Conservation (phyloP, 2,888 invertebrate species). For the Pterostichus madidus region DNA sequence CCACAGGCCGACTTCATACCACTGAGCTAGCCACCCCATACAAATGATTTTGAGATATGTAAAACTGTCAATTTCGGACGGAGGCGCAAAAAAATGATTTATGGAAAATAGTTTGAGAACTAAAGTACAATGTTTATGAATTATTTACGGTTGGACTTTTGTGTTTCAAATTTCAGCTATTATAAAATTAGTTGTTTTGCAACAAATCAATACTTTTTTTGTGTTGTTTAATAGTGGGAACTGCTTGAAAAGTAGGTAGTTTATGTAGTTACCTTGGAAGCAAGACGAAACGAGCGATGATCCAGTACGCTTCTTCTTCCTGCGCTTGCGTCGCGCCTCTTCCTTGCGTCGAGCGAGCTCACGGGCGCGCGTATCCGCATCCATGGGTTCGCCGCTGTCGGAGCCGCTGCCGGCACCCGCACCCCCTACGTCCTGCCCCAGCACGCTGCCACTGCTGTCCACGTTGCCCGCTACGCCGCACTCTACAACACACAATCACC, state of each 20-base stretch:
- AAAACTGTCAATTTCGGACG: too few species aligned
- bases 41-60: too few species aligned
- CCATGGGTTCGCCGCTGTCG: constrained; percentile 79
- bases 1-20: too few species aligned
- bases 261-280: constrained; percentile 86
- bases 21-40: too few species aligned
- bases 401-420: constrained; percentile 78
- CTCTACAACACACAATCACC: constrained; percentile 55
- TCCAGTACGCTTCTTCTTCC: constrained; percentile 94
- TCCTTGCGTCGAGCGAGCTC: constrained; percentile 90
- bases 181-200: background rate
- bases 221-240: background rate
- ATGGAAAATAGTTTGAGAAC: too few species aligned
- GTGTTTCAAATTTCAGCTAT: background rate
- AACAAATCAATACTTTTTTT: constrained; percentile 25
- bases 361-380: constrained; percentile 81
- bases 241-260: background rate
- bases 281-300: constrained; percentile 93
- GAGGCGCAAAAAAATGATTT: too few species aligned
- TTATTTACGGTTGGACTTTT: background rate
- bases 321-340: constrained; percentile 91
- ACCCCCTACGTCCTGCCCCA: constrained; percentile 71
- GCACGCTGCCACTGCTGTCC: constrained; percentile 73
- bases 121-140: too few species aligned
- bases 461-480: constrained; percentile 77